Base-by-base conservation (phyloP, 2,113 vertebrate species). In the Passer montanus region DNA sequence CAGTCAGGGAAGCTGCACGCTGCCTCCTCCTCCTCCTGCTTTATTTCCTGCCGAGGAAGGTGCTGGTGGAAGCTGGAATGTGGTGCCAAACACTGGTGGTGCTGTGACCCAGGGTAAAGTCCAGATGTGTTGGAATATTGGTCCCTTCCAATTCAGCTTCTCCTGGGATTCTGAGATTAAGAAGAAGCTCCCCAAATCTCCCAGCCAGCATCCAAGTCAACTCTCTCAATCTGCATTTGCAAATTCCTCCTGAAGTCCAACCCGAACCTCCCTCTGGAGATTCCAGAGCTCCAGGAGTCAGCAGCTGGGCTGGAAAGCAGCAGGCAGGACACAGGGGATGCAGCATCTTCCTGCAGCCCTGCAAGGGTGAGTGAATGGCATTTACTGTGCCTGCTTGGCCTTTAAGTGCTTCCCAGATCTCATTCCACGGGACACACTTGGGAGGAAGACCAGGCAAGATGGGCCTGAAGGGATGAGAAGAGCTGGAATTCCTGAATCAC, bases 351-450 rank as follows among this genome's bases (percentile, higher is more conserved):
- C 53, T 35, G 31, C 63, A 52, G 60, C 77, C 35, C 63, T 18
- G 74, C 76, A 46, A 59, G 67, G 47, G 28, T 10, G 43, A 7
- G 24, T 2, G n/a, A 64, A 20, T 0, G 3, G 58, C 49, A 46
- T 1, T 50, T 5, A 2, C 0, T 1, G 46, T 2, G 33, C 35
- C 37, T 8, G 39, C 27, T 4, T 1, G 3, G 37, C 43, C 31
- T 47, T 12, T 6, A 15, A 1, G 66, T 3, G 7, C 52, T 63
- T 24, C 81, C 58, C 50, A 60, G 8, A 30, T 14, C 68, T 15
- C 5, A 5, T 5, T 59, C 67, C 4, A 1, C 5, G 26, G 35
- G 43, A 41, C 23, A 30, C 23, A 4, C 12, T 5, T 1, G 22
- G 33, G 27, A 55, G 37, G 41, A 63, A 68, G 53, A 15, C 23